Conservation (phyloP, 1,140 invertebrate genomes). For the Homarus americanus region DNA sequence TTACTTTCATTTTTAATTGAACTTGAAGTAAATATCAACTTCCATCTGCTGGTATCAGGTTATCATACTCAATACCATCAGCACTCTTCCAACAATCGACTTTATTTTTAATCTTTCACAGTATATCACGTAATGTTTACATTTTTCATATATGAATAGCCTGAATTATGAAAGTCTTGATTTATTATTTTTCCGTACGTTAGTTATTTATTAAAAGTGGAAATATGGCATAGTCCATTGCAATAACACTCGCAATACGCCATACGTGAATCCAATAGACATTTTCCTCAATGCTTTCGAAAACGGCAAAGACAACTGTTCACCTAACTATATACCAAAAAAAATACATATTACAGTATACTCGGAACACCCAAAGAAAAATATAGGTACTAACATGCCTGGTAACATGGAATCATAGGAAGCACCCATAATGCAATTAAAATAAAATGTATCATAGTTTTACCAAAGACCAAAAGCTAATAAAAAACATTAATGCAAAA, state of each 20-base stretch:
- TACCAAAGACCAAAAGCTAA: slow-evolving; percentile 47
- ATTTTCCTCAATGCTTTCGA: slow-evolving; percentile 16
- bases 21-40: slow-evolving; percentile 23
- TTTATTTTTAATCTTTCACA: slow-evolving; percentile 9
- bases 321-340: neutral
- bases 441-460: slow-evolving; percentile 59
- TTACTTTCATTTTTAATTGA: slow-evolving; percentile 1
- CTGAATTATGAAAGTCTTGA: slow-evolving; percentile 15
- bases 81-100: neutral
- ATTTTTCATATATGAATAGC: neutral
- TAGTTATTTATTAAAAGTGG: neutral
- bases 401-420: slow-evolving; percentile 5
- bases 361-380: neutral
- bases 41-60: neutral
- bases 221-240: neutral
- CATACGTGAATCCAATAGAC: slow-evolving; percentile 18
- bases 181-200: neutral
- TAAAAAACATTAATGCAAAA: slow-evolving; percentile 60
- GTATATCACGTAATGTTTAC: neutral
- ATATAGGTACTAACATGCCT: neutral
- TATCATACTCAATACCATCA: slow-evolving; percentile 5
- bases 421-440: slow-evolving; percentile 48
- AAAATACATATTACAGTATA: neutral
- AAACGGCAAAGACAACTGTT: slow-evolving; percentile 16
- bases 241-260: neutral